These are phyloP conservation scores for Cyphomyrmex costatus DNA, from an alignment of 1,140 invertebrate species.

Conservation along the genomic window DNA sequence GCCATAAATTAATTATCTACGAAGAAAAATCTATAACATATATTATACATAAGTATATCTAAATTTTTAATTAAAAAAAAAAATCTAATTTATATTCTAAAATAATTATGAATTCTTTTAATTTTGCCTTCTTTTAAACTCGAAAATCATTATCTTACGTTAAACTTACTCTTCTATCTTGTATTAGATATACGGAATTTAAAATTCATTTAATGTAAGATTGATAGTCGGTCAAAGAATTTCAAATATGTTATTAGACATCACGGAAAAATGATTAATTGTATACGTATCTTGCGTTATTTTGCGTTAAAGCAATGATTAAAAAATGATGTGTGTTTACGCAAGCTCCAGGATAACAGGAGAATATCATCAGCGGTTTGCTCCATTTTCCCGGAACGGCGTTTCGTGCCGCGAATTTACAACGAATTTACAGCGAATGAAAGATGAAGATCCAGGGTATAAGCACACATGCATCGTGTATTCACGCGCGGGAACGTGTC, in stretches of 20 bases:
- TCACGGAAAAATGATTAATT: background rate
- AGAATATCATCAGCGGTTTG: conserved; percentile 27
- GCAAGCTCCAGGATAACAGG: background rate
- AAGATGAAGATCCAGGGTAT: background rate
- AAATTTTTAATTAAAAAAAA: conserved; percentile 7
- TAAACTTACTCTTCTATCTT: background rate
- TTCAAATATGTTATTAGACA: background rate
- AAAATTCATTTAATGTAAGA: conserved; percentile 11
- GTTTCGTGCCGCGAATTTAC: conserved; percentile 29
- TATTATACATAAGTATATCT: background rate
- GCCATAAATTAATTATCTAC: background rate
- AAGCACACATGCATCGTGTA: background rate
- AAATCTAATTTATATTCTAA: background rate
- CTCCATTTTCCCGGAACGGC: conserved; percentile 27
- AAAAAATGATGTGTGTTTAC: conserved; percentile 26
- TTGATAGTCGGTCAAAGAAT: background rate
- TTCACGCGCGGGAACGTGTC: conserved; percentile 9
- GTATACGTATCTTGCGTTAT: background rate
- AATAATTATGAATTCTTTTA: background rate
- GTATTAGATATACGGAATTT: background rate
- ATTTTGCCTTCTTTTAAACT: background rate
- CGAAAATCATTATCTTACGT: background rate
- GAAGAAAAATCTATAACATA: background rate
- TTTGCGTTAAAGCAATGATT: background rate
- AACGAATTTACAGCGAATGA: conserved; percentile 37